phyloP scores from a whole-genome alignment of 2,113 vertebrate genomes.

The Nothoprocta pentlandii region DNA sequence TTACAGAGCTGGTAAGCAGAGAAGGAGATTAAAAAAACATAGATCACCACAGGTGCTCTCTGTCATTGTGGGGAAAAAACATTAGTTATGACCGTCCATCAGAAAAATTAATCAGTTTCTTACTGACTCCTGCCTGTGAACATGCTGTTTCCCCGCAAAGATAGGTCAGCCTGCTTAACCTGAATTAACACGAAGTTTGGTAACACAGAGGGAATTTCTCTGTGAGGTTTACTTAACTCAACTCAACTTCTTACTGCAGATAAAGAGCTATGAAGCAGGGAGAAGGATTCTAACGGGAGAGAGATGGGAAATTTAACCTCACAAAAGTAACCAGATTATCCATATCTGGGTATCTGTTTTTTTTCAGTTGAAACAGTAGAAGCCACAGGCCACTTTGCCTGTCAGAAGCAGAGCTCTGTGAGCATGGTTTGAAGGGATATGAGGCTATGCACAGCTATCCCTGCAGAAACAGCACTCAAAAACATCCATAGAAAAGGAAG shows the following conservation, averaged over 20 bases:
- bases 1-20: neutral
- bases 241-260: neutral
- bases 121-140: neutral
- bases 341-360: neutral
- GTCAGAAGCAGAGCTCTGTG: neutral
- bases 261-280: neutral
- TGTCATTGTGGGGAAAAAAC: neutral
- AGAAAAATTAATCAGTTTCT: neutral
- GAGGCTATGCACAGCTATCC: neutral
- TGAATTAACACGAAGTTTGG: neutral
- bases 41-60: neutral
- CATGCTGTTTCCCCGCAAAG: neutral
- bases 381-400: neutral
- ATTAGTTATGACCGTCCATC: neutral
- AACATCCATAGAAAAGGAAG: neutral
- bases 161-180: neutral
- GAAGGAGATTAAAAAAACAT: neutral
- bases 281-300: neutral
- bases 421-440: rapidly evolving
- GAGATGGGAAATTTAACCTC: neutral
- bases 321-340: neutral
- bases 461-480: neutral
- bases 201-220: neutral
- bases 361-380: neutral
- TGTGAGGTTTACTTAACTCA: neutral